Base-by-base conservation (phyloP, 2,888 invertebrate genomes). In the Protonemura montana region DNA sequence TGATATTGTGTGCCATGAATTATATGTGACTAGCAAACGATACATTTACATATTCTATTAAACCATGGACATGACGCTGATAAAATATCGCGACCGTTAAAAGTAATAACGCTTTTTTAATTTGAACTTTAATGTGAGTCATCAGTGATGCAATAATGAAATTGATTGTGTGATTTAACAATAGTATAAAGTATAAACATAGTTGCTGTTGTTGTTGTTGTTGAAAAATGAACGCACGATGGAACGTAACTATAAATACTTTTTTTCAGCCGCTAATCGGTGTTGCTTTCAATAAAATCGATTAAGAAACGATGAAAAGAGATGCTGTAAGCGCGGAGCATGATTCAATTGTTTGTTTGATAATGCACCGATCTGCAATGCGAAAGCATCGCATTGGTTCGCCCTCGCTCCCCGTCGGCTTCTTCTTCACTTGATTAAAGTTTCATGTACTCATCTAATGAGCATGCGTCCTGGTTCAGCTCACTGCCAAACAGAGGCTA, bases 251-350 rank as follows among this genome's bases (percentile, higher is more conserved):
- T 81, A 81, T 16, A 81, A 81, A 81, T 81, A 81, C 30, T 3
- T 80, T 16, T 80, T 27, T 29, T 27, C 16, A 16, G 28, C 30
- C n/a, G 30, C 29, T 28, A 81, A 81, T 81, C 26, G 30, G 28
- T 81, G 81, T 29, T 81, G 81, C 35, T 2, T 27, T 81, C 81
- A 81, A 30, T 81, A 81, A 81, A 81, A 81, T 81, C 81, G 81
- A 81, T 81, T 81, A 81, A 81, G 81, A 30, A 81, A 29, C 28
- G 81, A 28, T 81, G 28, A 29, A 81, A 29, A 81, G 28, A 59
- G 21, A 59, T 10, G 21, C 59, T 10, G 16, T 59, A 59, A 10
- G 16, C 59, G 59, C 59, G 59, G 21, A 13, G 16, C 59, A 21
- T 2, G 59, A 21, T 59, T 59, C 59, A 21, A 59, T 59, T 59